Base-by-base conservation (phyloP, 2,797 vertebrate species). In the Epinephelus coioides region DNA sequence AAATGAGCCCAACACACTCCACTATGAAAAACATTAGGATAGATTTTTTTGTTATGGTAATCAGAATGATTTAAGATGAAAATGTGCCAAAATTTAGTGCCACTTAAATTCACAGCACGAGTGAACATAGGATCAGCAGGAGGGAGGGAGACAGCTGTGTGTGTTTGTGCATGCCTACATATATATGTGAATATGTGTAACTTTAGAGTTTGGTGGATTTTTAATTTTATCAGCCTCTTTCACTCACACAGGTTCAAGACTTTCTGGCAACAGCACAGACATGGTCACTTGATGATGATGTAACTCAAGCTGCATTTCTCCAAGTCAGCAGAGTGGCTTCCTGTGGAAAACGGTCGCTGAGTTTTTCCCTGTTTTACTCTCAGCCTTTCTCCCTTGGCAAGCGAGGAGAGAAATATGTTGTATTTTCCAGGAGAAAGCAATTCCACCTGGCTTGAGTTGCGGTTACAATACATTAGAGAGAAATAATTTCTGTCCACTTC, bases 241-340 rank as follows among this genome's bases (percentile, higher is more conserved):
- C 6, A 1, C 66, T 65, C 56, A 51, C 18, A 15, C 38, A 57
- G 60, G 55, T 80, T 78, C 30, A 60, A 76, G 67, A 67, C 46
- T 69, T 61, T 84, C 14, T 73, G 54, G 47, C 30, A 76, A 56
- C 65, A 54, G 44, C 66, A 69, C 65, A 34, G 17, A 54, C 53
- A 49, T 14, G 69, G 55, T 86, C 81, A 83, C 73, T 77, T 55
- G 21, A 59, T 73, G 60, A 78, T 91, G 91, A 90, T 80, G 76
- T 85, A 90, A 88, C 73, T 60, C 44, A 21, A 14, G 46, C 61
- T 86, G 87, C 71, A 70, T 87, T 91, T 89, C 73, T 85, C 72
- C 1, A 68, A 83, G 86, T 92, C 86, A 90, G 81, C 83, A 79
- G 68, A 76, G 70, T 14, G 50, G 69, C 72, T 82, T 90, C 86